phyloP scores from a whole-genome alignment of 2,888 invertebrate species.

The Microctonus aethiopoides region DNA sequence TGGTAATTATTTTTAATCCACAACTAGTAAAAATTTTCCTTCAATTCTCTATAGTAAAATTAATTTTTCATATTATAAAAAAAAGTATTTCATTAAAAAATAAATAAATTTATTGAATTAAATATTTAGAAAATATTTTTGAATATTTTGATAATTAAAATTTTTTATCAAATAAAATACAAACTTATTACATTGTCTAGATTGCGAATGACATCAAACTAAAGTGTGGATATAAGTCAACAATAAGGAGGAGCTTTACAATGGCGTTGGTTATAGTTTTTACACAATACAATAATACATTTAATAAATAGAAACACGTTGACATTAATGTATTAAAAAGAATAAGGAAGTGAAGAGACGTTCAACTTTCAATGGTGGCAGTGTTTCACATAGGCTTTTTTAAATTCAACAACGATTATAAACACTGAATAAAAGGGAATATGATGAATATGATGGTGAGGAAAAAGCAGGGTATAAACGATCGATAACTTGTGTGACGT shows the following conservation, averaged over 20 bases:
- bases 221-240: background rate
- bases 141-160: too few species aligned
- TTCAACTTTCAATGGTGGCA: background rate
- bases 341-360: background rate
- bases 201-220: background rate
- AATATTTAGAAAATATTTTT: too few species aligned
- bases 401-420: too few species aligned
- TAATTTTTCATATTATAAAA: too few species aligned
- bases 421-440: background rate
- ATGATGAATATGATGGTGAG: background rate
- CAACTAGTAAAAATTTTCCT: too few species aligned
- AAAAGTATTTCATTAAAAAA: too few species aligned
- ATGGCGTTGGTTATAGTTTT: background rate
- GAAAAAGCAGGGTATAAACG: background rate
- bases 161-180: too few species aligned
- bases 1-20: too few species aligned
- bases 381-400: too few species aligned
- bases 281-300: too few species aligned
- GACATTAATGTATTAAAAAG: background rate
- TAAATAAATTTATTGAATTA: too few species aligned
- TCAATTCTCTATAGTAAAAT: too few species aligned
- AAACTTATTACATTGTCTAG: background rate
- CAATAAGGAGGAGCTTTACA: background rate
- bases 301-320: background rate
- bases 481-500: constrained; percentile 43